Base-by-base conservation (phyloP, 2,113 vertebrate genomes). In the Pterocles orientalis region DNA sequence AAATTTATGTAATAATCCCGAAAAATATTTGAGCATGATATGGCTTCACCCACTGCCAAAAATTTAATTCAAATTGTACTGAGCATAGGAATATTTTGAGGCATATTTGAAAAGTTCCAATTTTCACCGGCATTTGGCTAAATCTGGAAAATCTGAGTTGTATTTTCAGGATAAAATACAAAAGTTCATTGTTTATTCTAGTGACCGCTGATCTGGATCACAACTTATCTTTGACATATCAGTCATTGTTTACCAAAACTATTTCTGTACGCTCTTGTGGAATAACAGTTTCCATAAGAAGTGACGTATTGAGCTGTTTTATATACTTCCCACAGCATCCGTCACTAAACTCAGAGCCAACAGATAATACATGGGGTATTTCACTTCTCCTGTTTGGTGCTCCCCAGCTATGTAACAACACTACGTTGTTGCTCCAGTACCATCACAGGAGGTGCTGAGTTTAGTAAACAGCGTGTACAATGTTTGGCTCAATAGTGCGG, bases 261-360 rank as follows among this genome's bases (percentile, higher is more conserved):
- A 71, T 91, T 92, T 91, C 86, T 92, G 81, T 89, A 76, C 12
- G 12, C 76, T 88, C 36, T 72, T 69, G 50, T 41, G 54, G 88
- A 75, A 86, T 86, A 84, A 69, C 64, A 69, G 91, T 91, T 95
- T 88, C 90, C 66, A 18, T 86, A 91, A 92, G 65, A 88, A 93
- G 69, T 89, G 88, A 93, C 18, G 14, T 92, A 82, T 88, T 91
- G 73, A 94, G 88, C 86, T 92, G 80, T 90, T 95, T 82, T 86
- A 34, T 72, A 82, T 86, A 65, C 94, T 91, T 94, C 91, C 88
- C 91, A 89, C 83, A 87, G 86, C 58, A 89, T 91, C 88, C 95
- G 86, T 94, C 76, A 84, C 65, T 71, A 82, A 95, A 93, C 70
- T 75, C 62, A 33, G 50, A 91, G 62, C 77, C 81, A 92, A 81